These are phyloP conservation scores for Euglossa dilemma DNA, from an alignment of 1,140 invertebrate genomes.

Conservation along the genomic window DNA sequence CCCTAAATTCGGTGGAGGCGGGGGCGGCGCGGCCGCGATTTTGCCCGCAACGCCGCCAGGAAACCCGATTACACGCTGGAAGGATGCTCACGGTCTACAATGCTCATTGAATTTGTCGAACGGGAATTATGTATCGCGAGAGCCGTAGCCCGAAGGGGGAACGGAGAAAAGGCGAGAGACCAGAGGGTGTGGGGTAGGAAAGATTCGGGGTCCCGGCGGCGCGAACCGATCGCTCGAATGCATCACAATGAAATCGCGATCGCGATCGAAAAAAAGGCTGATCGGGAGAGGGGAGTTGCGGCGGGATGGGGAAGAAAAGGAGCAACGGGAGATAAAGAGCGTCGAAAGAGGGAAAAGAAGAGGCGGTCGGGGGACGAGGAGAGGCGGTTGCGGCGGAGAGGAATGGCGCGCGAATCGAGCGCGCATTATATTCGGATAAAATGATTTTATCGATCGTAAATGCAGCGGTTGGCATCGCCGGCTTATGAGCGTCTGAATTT, in stretches of 20 bases:
- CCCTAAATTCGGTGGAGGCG: slow-evolving; percentile 38
- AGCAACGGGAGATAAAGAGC: neutral
- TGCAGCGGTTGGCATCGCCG: slow-evolving; percentile 48
- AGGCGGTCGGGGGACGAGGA: neutral
- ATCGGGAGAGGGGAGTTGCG: neutral
- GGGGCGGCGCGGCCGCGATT: slow-evolving; percentile 43
- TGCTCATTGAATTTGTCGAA: slow-evolving; percentile 74
- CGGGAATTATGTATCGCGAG: slow-evolving; percentile 66
- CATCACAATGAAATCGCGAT: slow-evolving; percentile 68
- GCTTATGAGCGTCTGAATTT: slow-evolving; percentile 65
- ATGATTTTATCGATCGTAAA: slow-evolving; percentile 73
- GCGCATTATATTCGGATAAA: slow-evolving; percentile 71
- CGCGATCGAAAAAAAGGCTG: slow-evolving; percentile 43
- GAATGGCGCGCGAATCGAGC: slow-evolving; percentile 51
- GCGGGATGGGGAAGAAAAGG: neutral
- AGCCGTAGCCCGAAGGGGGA: slow-evolving; percentile 3
- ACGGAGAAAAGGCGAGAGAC: neutral
- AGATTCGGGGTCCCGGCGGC: slow-evolving; percentile 38
- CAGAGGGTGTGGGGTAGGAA: neutral
- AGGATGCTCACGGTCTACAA: slow-evolving; percentile 65
- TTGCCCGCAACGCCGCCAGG: slow-evolving; percentile 53
- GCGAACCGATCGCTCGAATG: slow-evolving; percentile 44
- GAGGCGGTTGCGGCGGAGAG: neutral
- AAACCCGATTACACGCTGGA: slow-evolving; percentile 69
- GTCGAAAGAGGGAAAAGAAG: neutral